phyloP scores from a whole-genome alignment of 2,888 invertebrate genomes.

The Chironomus tentans region DNA sequence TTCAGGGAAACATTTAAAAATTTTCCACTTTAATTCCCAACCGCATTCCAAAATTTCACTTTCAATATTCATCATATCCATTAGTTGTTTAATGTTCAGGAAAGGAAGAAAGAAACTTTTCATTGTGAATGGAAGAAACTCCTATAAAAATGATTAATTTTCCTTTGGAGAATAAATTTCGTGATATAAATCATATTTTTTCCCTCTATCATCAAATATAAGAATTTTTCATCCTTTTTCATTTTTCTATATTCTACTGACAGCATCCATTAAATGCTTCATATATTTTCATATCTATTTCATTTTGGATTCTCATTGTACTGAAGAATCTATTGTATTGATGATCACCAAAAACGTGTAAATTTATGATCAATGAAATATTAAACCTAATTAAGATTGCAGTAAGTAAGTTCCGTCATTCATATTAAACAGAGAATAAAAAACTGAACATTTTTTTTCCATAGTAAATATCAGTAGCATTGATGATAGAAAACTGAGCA shows the following conservation, averaged over 20 bases:
- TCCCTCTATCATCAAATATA: neutral
- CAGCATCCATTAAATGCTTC: neutral
- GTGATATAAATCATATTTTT: slow-evolving; percentile 1
- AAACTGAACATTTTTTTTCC: too few relatives aligned
- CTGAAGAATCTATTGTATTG: too few relatives aligned
- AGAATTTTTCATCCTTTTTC: neutral
- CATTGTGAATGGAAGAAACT: neutral
- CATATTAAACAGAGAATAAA: too few relatives aligned
- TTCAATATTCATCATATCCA: neutral
- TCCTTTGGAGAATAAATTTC: neutral
- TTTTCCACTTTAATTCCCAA: too few relatives aligned
- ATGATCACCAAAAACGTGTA: too few relatives aligned
- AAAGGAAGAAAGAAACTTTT: neutral
- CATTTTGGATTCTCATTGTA: neutral
- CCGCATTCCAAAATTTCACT: too few relatives aligned
- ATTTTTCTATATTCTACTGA: neutral
- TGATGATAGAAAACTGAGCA: too few relatives aligned
- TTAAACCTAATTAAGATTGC: too few relatives aligned
- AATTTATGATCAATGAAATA: too few relatives aligned
- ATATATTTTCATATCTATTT: neutral
- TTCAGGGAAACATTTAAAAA: too few relatives aligned
- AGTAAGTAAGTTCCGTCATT: too few relatives aligned
- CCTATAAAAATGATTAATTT: neutral
- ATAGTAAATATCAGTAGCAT: too few relatives aligned
- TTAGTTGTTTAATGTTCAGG: neutral